Evolutionary conservation across 2,888 invertebrate species (phyloP).

Genomic region (Thera britannica): DNA sequence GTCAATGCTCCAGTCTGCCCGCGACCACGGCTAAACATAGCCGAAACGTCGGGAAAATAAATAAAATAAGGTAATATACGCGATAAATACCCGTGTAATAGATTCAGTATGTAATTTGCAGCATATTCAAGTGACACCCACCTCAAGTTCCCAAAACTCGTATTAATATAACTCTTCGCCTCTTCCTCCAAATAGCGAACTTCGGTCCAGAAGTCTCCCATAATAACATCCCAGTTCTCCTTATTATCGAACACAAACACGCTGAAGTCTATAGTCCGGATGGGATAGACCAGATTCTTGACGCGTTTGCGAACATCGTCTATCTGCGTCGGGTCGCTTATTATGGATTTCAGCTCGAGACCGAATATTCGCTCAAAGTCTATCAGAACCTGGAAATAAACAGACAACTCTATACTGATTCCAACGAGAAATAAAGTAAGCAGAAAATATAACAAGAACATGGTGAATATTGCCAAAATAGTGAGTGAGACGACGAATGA

Average conservation of each 20-base stretch:
- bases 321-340: constrained; percentile 93
- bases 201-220: constrained; percentile 90
- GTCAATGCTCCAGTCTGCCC: too few relatives aligned
- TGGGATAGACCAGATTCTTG: constrained; percentile 89
- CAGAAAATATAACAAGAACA: neutral
- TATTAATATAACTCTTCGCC: constrained; percentile 93
- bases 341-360: constrained; percentile 92
- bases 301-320: constrained; percentile 93
- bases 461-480: neutral
- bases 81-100: too few relatives aligned
- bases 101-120: neutral
- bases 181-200: constrained; percentile 91
- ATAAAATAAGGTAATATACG: too few relatives aligned
- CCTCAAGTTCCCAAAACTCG: constrained; percentile 92
- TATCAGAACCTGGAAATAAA: constrained; percentile 86
- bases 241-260: constrained; percentile 91
- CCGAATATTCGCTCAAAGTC: constrained; percentile 97
- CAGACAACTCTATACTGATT: too few relatives aligned
- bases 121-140: constrained; percentile 48
- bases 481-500: too few relatives aligned
- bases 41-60: too few relatives aligned
- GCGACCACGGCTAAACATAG: too few relatives aligned
- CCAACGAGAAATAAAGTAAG: too few relatives aligned
- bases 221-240: constrained; percentile 94
- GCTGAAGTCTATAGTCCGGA: constrained; percentile 92